Percentiles rank a stretch among this genome's conserved stretches.
These are phyloP conservation scores for Aphodius granarius DNA, from an alignment of 2,888 invertebrate genomes.

Conservation along the genomic window DNA sequence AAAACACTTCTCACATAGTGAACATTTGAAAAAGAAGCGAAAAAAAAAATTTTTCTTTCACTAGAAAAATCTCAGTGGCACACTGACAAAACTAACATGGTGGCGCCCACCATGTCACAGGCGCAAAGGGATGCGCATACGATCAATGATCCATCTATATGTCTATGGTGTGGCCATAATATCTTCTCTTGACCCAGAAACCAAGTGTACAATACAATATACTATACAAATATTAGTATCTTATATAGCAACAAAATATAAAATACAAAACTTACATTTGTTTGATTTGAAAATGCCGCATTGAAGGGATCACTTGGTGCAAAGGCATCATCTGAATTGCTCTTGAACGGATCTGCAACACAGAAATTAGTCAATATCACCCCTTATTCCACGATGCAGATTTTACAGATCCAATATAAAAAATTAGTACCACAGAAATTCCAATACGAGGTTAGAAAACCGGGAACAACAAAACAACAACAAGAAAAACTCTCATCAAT, in stretches of 20 bases:
- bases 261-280: conserved; percentile 43
- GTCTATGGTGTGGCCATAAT: too few species aligned
- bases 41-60: too few species aligned
- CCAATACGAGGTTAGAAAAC: neutral
- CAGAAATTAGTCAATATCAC: neutral
- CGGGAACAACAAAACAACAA: neutral
- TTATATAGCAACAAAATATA: neutral
- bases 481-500: neutral
- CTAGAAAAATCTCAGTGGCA: too few species aligned
- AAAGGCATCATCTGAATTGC: conserved; percentile 46
- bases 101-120: too few species aligned
- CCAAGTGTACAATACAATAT: too few species aligned
- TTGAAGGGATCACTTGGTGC: conserved; percentile 63
- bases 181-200: too few species aligned
- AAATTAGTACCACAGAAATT: neutral
- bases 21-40: too few species aligned
- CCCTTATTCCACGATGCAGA: neutral
- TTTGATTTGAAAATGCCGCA: conserved; percentile 49
- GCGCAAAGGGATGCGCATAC: too few species aligned
- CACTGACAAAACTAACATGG: too few species aligned
- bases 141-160: too few species aligned
- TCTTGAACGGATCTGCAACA: conserved; percentile 52
- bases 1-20: too few species aligned
- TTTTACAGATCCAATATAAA: neutral
- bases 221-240: too few species aligned